A percentile compares a stretch with the other conserved stretches of the same genome.
Evolutionary conservation across 2,113 vertebrate species (phyloP).

Genomic region (Pipa parva): DNA sequence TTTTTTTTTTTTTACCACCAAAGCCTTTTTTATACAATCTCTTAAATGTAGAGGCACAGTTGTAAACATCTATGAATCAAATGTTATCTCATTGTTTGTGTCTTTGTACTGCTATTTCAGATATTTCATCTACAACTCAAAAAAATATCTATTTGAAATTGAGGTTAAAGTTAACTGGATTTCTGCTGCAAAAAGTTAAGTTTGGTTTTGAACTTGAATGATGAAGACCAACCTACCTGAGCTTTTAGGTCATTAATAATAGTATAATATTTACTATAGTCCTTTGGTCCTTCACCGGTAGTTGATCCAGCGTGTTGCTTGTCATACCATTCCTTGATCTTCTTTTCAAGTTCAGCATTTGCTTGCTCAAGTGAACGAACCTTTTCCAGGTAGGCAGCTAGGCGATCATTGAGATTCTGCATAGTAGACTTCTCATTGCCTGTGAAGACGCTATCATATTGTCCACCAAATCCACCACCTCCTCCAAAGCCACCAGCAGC

Average conservation of each 20-base stretch:
- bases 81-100: too few species aligned
- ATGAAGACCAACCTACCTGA: conserved; percentile 61
- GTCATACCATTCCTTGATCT: conserved; percentile 64
- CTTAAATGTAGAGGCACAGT: too few species aligned
- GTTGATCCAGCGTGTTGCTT: conserved; percentile 25
- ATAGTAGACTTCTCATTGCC: conserved; percentile 81
- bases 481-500: background rate
- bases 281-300: conserved; percentile 40
- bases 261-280: conserved; percentile 57
- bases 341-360: conserved; percentile 69
- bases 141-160: too few species aligned
- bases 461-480: background rate
- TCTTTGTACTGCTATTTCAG: too few species aligned
- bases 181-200: too few species aligned
- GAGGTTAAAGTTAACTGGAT: too few species aligned
- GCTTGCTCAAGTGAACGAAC: conserved; percentile 67
- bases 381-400: conserved; percentile 76
- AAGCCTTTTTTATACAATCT: too few species aligned
- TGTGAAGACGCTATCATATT: conserved; percentile 43
- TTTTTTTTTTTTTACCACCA: too few species aligned
- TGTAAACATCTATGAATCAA: too few species aligned
- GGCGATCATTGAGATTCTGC: conserved; percentile 84
- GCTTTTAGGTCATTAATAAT: conserved; percentile 54
- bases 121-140: too few species aligned
- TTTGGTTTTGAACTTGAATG: too few species aligned